Base-by-base conservation (phyloP, 2,888 invertebrate genomes). In the Dryomyza anilis region DNA sequence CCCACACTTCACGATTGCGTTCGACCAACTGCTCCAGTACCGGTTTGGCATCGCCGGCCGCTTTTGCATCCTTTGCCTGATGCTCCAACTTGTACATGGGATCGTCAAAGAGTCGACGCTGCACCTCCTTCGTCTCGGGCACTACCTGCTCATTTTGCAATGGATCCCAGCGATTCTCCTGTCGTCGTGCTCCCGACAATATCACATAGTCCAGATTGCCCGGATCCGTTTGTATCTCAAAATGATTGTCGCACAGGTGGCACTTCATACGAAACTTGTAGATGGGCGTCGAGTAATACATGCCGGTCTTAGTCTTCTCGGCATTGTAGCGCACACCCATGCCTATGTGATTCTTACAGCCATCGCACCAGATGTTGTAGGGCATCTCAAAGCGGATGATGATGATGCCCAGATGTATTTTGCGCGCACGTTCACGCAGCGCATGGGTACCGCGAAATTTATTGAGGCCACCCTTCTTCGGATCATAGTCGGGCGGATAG, bases 261-360 rank as follows among this genome's bases (percentile, higher is more conserved):
- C 99, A 99, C 79, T 98, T 98, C 98, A 99, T 99, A 62, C 95
- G 89, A 80, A 99, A 99, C 83, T 98, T 95, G 81, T 96, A 99
- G 2, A 99, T 89, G 0, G 99, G 98, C 0, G 99, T 99, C 1
- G 93, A 94, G 78, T 97, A 98, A 81, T 99, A 99, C 94, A 96
- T 98, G 71, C 98, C 99, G 58, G 96, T 86, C 70, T 95, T 95
- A 0, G 87, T 94, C 83, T 95, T 95, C 79, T 95, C 95, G 0
- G 95, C 94, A 77, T 95, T 99, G 82, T 99, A 99, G 57, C 99
- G 88, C 0, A 99, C 98, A 1, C 99, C 98, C 98, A 98, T 99
- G 30, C 98, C 99, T 64, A 99, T 96, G 79, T 98, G 99, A 85
- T 96, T 98, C 69, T 92, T 91, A 81, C 99, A 99, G 61, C 98